Percentiles rank a stretch among this genome's conserved stretches.
Evolutionary conservation across 2,797 vertebrate species (phyloP).

Genomic region (Toxotes lorentzi): DNA sequence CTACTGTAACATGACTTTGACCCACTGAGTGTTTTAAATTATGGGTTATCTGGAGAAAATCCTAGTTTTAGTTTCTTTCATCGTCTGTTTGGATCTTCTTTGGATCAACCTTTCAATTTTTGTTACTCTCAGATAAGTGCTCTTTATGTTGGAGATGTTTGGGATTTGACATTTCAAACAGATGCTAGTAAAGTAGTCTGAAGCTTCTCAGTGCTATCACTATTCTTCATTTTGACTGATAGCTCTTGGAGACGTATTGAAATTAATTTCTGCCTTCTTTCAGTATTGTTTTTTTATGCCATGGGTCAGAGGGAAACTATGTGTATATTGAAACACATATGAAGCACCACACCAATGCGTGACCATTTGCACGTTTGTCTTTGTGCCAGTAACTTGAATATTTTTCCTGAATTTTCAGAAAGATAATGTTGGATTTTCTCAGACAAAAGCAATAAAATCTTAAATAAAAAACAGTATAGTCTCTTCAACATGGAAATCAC

Average conservation of each 20-base stretch:
- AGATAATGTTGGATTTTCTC: neutral
- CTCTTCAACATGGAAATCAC: neutral
- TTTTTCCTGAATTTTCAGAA: neutral
- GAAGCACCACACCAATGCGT: neutral
- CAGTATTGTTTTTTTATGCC: neutral
- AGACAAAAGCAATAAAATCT: neutral
- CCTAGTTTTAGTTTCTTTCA: slow-evolving; percentile 30
- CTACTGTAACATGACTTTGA: slow-evolving; percentile 34
- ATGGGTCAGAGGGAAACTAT: neutral
- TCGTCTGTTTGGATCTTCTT: slow-evolving; percentile 33
- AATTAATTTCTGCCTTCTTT: neutral
- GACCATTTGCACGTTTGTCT: neutral
- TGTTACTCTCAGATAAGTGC: slow-evolving; percentile 10
- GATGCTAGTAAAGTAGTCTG: slow-evolving; percentile 5
- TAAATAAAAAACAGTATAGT: neutral
- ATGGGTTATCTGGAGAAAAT: slow-evolving; percentile 32
- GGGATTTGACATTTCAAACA: slow-evolving; percentile 34
- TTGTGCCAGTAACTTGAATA: slow-evolving; percentile 4
- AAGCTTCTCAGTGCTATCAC: slow-evolving; percentile 3
- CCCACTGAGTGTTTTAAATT: slow-evolving; percentile 41
- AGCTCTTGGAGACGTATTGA: neutral
- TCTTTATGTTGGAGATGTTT: slow-evolving; percentile 11
- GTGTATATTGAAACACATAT: neutral
- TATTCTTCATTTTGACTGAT: slow-evolving; percentile 18
- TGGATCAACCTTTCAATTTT: slow-evolving; percentile 11